Percentiles rank a stretch among this genome's conserved stretches.
Conservation (phyloP, 2,797 vertebrate species). For the Anniella stebbinsi region DNA sequence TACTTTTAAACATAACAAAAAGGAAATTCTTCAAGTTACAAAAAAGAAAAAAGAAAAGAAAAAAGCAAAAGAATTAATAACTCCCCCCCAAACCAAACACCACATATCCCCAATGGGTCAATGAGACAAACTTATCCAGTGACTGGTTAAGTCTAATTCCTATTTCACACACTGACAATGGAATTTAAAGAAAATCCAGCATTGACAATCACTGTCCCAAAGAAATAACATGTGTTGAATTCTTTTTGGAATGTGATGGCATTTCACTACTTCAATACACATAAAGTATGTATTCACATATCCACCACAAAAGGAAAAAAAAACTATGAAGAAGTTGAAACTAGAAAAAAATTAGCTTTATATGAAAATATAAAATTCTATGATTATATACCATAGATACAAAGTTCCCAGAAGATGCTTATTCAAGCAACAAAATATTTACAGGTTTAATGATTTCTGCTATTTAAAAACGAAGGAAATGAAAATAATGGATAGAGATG, state of each 20-base stretch:
- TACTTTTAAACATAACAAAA: constrained; percentile 92
- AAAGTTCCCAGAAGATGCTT: constrained; percentile 88
- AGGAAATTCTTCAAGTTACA: constrained; percentile 87
- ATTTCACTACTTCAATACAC: constrained; percentile 83
- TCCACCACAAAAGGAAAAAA: constrained; percentile 80
- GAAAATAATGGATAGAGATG: constrained; percentile 67
- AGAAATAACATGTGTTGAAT: constrained; percentile 79
- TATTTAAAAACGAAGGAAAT: constrained; percentile 81
- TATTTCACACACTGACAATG: constrained; percentile 86
- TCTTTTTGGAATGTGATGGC: constrained; percentile 82
- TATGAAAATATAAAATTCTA: constrained; percentile 97
- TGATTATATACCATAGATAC: constrained; percentile 93
- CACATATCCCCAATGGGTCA: constrained; percentile 83
- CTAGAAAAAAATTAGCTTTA: constrained; percentile 91
- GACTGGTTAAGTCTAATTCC: constrained; percentile 85
- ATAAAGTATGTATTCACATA: constrained; percentile 81
- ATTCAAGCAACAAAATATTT: constrained; percentile 91
- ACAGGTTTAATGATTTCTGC: constrained; percentile 84
- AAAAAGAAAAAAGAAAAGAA: constrained; percentile 80
- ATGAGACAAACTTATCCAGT: constrained; percentile 84
- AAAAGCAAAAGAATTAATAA: constrained; percentile 68
- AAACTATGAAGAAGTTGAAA: constrained; percentile 83
- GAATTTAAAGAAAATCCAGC: constrained; percentile 78
- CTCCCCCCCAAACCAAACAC: constrained; percentile 75
- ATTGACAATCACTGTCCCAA: constrained; percentile 92